These are phyloP conservation scores for Tachina grossa DNA, from an alignment of 2,888 invertebrate genomes.

Conservation along the genomic window DNA sequence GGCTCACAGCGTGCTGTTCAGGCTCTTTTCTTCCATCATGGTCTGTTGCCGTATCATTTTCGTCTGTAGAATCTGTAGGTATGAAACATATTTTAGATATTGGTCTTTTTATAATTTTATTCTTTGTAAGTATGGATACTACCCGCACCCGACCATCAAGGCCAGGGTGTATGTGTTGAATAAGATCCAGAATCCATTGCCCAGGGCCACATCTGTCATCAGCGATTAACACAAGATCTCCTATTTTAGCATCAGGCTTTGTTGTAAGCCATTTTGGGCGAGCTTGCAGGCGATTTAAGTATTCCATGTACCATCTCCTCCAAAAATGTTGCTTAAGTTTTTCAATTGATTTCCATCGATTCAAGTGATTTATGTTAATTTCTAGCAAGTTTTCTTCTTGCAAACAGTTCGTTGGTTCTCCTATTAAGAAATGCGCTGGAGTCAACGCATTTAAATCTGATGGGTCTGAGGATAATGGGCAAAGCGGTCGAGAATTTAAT, in stretches of 20 bases:
- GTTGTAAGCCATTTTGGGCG: constrained; percentile 35
- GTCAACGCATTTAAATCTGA: constrained; percentile 55
- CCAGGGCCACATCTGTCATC: constrained; percentile 35
- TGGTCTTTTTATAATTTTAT: constrained; percentile 35
- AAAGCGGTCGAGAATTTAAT: too few relatives aligned
- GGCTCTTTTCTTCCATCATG: background rate
- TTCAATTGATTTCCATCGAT: constrained; percentile 6
- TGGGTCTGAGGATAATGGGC: constrained; percentile 6
- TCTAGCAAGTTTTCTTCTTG: constrained; percentile 54
- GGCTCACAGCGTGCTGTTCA: constrained; percentile 23
- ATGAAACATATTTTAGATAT: constrained; percentile 41
- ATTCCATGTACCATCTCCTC: constrained; percentile 42
- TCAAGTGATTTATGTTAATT: background rate
- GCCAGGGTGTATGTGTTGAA: constrained; percentile 6
- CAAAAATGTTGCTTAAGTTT: constrained; percentile 51
- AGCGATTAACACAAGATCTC: constrained; percentile 21
- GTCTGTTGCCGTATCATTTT: background rate
- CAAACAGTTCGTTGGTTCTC: constrained; percentile 23
- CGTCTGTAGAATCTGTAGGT: constrained; percentile 6
- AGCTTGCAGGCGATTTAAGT: constrained; percentile 45
- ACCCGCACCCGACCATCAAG: constrained; percentile 14
- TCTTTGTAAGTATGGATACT: constrained; percentile 23
- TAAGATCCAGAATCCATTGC: constrained; percentile 26
- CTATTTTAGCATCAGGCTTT: constrained; percentile 29
- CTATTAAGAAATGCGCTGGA: too few relatives aligned